phyloP scores from a whole-genome alignment of 2,113 vertebrate genomes.

The Camarhynchus parvulus region DNA sequence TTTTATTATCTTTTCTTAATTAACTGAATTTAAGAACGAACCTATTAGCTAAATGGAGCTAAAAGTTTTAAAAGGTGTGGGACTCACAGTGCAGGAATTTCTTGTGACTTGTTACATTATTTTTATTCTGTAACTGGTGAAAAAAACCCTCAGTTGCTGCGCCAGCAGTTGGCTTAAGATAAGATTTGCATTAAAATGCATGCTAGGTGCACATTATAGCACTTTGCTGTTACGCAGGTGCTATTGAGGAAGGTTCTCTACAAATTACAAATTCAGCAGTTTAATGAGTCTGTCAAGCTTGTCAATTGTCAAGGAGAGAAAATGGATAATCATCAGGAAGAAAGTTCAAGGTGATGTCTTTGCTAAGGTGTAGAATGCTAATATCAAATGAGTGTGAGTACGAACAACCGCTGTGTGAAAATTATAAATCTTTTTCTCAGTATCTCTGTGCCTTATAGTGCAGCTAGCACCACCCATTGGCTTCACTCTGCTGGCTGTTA shows the following conservation, averaged over 20 bases:
- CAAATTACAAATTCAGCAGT: constrained; percentile 61
- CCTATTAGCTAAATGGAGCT: background rate
- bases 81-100: background rate
- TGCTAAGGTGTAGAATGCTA: constrained; percentile 58
- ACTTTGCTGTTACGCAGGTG: constrained; percentile 37
- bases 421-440: background rate
- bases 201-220: constrained; percentile 27
- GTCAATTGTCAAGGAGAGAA: constrained; percentile 70
- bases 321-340: constrained; percentile 50
- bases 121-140: background rate
- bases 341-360: constrained; percentile 73
- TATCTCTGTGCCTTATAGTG: background rate
- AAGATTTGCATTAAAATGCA: constrained; percentile 50
- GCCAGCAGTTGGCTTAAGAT: constrained; percentile 14
- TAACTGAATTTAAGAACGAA: background rate
- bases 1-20: background rate
- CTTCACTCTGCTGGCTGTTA: background rate
- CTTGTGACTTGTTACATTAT: background rate
- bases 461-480: background rate
- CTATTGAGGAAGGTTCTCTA: constrained; percentile 27
- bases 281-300: constrained; percentile 71
- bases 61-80: background rate
- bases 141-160: background rate
- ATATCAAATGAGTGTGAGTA: constrained; percentile 47
- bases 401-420: background rate